Evolutionary conservation across 2,797 vertebrate species (phyloP), one percentile per base, ranked within the genome.

Genomic region (Cyprinodon diabolis): DNA sequence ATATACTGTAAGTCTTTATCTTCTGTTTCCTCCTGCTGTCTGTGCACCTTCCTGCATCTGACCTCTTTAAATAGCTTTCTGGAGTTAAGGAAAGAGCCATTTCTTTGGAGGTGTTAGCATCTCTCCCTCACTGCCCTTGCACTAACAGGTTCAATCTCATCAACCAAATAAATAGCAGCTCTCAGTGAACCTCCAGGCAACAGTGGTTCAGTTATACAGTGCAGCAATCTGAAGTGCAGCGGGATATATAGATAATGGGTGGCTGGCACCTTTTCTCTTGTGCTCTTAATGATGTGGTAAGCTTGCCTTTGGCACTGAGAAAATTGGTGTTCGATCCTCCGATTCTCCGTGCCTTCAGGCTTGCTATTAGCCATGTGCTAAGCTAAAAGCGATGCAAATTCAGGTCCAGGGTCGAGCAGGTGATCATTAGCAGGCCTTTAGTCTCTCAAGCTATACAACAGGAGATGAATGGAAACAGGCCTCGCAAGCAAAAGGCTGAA

Each of bases 341-440:
- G 79, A 81, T 84, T 70, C 62, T 19, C 66, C 4, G 66, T 71
- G 78, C 87, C 93, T 90, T 83, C 68, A 23, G 91, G 92, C 89
- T 84, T 83, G 84, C 91, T 86, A 94, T 93, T 93, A 93, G 91
- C 92, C 81, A 84, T 63, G 83, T 90, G 91, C 90, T 91, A 94
- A 93, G 89, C 89, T 90, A 86, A 93, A 93, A 93, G 91, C 90
- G 91, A 93, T 94, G 93, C 89, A 93, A 93, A 94, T 92, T 71
- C 63, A 74, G 73, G 87, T 89, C 87, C 81, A 74, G 79, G 87
- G 90, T 90, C 84, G 87, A 88, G 73, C 82, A 85, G 77, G 56
- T 78, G 78, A 86, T 91, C 91, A 92, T 92, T 91, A 92, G 85
- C 76, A 85, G 82, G 78, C 86, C 78, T 77, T 88, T 81, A 87